A percentile compares a stretch with the other conserved stretches of the same genome.
These are phyloP conservation scores for Phoeniculus purpureus DNA, from an alignment of 2,797 vertebrate genomes.

Conservation along the genomic window DNA sequence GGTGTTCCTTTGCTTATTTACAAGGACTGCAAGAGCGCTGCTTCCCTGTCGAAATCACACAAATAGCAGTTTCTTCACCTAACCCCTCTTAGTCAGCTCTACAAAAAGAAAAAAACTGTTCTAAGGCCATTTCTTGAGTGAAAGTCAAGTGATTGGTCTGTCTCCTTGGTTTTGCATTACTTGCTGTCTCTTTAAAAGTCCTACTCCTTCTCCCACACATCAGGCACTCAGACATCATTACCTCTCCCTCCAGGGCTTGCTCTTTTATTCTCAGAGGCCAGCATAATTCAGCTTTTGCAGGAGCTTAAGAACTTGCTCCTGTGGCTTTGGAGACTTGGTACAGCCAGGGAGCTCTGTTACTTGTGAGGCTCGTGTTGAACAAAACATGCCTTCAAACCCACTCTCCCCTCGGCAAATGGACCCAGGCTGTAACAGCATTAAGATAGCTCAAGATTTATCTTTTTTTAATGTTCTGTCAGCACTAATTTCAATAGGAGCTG, in stretches of 20 bases:
- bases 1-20: conserved; percentile 10
- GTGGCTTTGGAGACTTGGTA: not conserved
- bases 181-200: not conserved
- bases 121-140: not conserved
- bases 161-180: not conserved
- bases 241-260: not conserved
- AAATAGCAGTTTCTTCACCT: not conserved
- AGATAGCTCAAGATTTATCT: not conserved
- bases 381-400: not conserved
- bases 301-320: not conserved
- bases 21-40: not conserved
- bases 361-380: conserved; percentile 5
- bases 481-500: conserved; percentile 45
- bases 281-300: not conserved
- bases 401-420: not conserved
- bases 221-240: not conserved
- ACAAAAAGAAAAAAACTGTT: not conserved
- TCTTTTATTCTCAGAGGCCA: not conserved
- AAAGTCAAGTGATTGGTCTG: not conserved
- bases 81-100: not conserved
- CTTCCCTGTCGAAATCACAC: not conserved
- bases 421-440: not conserved
- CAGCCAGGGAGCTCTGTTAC: not conserved
- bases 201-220: not conserved
- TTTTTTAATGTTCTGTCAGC: not conserved